Percentiles rank a stretch among this genome's conserved stretches.
phyloP scores from a whole-genome alignment of 2,797 vertebrate species.

The Peromyscus attwateri region DNA sequence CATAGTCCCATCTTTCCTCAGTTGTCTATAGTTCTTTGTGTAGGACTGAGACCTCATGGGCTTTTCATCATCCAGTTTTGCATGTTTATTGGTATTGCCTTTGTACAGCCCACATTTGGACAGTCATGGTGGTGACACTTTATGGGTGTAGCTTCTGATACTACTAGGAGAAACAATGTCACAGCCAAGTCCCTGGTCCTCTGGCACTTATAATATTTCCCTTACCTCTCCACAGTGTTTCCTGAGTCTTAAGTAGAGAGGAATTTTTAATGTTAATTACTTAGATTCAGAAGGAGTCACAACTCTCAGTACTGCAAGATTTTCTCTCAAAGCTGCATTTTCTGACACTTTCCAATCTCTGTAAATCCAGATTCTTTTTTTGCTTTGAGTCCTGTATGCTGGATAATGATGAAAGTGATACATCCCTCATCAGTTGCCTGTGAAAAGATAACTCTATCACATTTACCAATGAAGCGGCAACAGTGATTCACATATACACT shows the following conservation, averaged over 20 bases:
- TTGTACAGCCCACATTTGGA: neutral
- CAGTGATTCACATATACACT: neutral
- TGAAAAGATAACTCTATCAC: neutral
- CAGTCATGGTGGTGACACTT: too few relatives aligned
- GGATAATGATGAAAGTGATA: neutral
- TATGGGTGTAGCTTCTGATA: neutral
- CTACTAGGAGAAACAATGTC: neutral
- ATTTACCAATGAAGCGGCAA: neutral
- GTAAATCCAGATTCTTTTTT: neutral
- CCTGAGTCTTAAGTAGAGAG: neutral
- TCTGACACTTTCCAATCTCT: neutral
- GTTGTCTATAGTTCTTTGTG: neutral
- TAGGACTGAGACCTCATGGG: too few relatives aligned
- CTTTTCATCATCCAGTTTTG: neutral
- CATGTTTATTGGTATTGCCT: accelerated
- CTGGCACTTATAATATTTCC: neutral
- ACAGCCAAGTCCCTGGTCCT: neutral
- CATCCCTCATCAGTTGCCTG: neutral
- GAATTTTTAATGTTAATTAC: neutral
- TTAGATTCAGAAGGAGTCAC: neutral
- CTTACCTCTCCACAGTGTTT: neutral
- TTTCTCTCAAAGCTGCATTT: constrained; percentile 6
- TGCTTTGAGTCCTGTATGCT: neutral
- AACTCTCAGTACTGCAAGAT: neutral
- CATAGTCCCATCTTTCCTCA: neutral